phyloP scores from a whole-genome alignment of 2,113 vertebrate species.

The Dicerorhinus sumatrensis region DNA sequence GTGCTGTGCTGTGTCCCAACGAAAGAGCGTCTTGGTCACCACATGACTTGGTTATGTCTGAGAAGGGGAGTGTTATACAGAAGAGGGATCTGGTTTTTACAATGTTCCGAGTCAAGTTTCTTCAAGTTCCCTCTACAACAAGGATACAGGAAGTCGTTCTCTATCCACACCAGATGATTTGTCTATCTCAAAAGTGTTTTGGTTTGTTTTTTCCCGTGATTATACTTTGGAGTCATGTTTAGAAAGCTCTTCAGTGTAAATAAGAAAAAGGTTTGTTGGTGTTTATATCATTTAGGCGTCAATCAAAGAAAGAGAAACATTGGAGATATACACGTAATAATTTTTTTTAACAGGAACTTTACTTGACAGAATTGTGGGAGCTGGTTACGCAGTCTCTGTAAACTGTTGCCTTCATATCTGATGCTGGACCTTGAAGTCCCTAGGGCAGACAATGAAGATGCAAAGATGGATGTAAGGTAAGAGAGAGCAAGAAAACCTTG shows the following conservation, averaged over 20 bases:
- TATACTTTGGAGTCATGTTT: not conserved
- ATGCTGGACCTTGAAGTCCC: not conserved
- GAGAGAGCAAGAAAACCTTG: not conserved
- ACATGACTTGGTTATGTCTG: not conserved
- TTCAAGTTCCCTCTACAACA: not conserved
- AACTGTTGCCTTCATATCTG: not conserved
- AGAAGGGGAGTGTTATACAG: not conserved
- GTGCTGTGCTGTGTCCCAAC: not conserved
- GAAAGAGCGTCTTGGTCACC: not conserved
- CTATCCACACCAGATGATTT: not conserved
- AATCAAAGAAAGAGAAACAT: not conserved
- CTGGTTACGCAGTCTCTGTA: not conserved
- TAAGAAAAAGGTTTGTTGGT: not conserved
- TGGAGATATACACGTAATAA: accelerated
- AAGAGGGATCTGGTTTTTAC: not conserved
- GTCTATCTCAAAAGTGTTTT: not conserved
- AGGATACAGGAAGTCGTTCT: not conserved
- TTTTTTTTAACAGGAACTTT: not conserved
- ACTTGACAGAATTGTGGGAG: not conserved
- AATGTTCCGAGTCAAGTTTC: not conserved
- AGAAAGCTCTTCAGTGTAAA: not conserved
- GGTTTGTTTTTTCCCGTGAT: not conserved
- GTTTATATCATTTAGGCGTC: not conserved
- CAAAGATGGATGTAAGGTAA: not conserved
- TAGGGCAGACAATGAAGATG: not conserved